A percentile compares a stretch with the other conserved stretches of the same genome.
Evolutionary conservation across 2,113 vertebrate genomes (phyloP).

Genomic region (Pluvialis apricaria): DNA sequence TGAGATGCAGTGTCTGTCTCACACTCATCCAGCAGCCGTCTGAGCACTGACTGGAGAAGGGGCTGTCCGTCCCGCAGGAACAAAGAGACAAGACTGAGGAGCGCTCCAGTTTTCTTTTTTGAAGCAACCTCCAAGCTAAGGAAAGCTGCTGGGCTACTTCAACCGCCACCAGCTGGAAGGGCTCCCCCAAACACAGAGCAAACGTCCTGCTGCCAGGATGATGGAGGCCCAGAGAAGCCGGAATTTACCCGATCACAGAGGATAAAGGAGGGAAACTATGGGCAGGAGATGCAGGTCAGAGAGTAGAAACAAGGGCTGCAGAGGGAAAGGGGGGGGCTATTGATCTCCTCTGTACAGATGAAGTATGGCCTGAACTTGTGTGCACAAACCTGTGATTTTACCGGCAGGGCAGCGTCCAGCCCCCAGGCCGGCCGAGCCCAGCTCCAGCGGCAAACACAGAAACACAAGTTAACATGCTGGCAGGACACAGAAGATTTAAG

Average conservation of each 20-base stretch:
- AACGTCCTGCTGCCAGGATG: neutral
- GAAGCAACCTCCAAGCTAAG: neutral
- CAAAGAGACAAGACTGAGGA: neutral
- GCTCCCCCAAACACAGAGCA: neutral
- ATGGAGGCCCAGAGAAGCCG: neutral
- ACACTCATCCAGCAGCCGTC: neutral
- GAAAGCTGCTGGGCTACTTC: neutral
- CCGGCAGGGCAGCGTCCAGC: neutral
- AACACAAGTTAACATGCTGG: neutral
- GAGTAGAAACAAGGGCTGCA: neutral
- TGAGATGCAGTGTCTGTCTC: neutral
- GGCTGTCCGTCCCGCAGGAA: neutral
- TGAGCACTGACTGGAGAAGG: neutral
- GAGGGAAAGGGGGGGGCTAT: neutral
- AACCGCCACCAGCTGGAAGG: neutral
- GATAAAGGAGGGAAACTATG: neutral
- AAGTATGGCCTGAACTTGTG: neutral
- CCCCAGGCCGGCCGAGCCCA: neutral
- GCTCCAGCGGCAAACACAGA: neutral
- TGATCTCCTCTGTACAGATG: neutral
- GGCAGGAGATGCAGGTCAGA: neutral
- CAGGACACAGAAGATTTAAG: neutral
- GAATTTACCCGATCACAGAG: rapidly evolving
- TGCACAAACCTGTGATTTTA: neutral
- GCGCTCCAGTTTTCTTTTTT: neutral